Base-by-base conservation (phyloP, 1,140 invertebrate genomes). In the Oncopeltus fasciatus region DNA sequence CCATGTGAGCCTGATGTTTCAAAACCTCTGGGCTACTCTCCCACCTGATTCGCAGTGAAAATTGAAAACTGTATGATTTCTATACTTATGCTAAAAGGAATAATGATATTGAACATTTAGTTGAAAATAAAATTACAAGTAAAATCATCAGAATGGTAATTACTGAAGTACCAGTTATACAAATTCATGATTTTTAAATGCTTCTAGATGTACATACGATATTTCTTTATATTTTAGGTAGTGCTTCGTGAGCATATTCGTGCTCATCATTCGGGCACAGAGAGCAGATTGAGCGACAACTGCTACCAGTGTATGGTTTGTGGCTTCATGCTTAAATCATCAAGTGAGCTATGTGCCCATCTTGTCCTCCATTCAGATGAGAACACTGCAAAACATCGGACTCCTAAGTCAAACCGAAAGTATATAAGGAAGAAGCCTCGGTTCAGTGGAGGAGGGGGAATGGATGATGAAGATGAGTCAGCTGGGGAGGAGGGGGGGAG, bases 361-460 rank as follows among this genome's bases (percentile, higher is more conserved):
- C 78, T 90, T 49, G 87, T 89, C 27, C 81, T 87, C 64, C 87
- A 90, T 67, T 88, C 86, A 67, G 87, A 90, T 68, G 81, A 85
- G 53, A 89, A 89, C 70, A 90, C 87, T 0, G 87, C 86, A 1
- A 77, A 85, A 70, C 83, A 84, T 67, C 75, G 87, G 27, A 83
- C 87, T 64, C 86, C 86, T 1, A 78, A 77, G 29, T 43, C 66
- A 1, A 85, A 85, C 2, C 86, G 85, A 0, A 90, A 88, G 67
- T 90, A 90, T 67, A 88, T 88, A 71, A 77, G 86, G 59, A 68
- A 68, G 61, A 65, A 67, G 31, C n/a, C n/a, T n/a, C n/a, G n/a
- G n/a, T n/a, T n/a, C n/a, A n/a, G n/a, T n/a, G 64, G 59, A 70
- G 18, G 24, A 4, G n/a, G 20, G 12, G 44, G 44, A 46, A 20